Conservation (phyloP, 2,113 vertebrate genomes). For the Psilopsiagon aurifrons region DNA sequence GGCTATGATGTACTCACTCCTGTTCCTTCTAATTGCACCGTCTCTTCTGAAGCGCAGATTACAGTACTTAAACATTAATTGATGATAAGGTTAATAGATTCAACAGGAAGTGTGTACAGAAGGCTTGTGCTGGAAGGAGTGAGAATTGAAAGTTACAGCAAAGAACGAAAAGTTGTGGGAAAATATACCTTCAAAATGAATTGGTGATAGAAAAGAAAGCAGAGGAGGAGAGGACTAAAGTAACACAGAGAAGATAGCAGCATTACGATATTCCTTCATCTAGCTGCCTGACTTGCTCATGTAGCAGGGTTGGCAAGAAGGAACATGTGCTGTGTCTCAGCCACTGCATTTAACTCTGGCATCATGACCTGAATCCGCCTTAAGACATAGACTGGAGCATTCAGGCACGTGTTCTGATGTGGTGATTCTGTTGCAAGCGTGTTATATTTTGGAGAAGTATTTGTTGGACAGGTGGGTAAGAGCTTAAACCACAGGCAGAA, state of each 20-base stretch:
- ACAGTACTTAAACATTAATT: neutral
- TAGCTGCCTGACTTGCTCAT: neutral
- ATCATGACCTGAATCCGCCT: neutral
- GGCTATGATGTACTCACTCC: neutral
- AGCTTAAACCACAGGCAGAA: neutral
- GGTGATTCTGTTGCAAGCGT: neutral
- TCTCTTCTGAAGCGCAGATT: neutral
- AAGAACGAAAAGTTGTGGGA: neutral
- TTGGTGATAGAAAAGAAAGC: neutral
- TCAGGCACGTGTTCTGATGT: neutral
- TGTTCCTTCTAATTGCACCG: neutral
- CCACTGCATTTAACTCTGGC: neutral
- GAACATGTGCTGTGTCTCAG: conserved; percentile 2
- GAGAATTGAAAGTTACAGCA: neutral
- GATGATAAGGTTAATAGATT: neutral
- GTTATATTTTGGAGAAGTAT: neutral
- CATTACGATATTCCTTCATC: neutral
- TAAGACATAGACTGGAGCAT: neutral
- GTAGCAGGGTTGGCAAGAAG: neutral
- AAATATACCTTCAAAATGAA: neutral
- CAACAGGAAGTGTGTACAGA: neutral
- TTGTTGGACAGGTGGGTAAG: neutral
- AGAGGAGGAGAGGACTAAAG: neutral
- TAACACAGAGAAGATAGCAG: neutral
- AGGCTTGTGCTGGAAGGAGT: neutral